Conservation (phyloP, 2,797 vertebrate genomes). For the Pelodytes ibericus region DNA sequence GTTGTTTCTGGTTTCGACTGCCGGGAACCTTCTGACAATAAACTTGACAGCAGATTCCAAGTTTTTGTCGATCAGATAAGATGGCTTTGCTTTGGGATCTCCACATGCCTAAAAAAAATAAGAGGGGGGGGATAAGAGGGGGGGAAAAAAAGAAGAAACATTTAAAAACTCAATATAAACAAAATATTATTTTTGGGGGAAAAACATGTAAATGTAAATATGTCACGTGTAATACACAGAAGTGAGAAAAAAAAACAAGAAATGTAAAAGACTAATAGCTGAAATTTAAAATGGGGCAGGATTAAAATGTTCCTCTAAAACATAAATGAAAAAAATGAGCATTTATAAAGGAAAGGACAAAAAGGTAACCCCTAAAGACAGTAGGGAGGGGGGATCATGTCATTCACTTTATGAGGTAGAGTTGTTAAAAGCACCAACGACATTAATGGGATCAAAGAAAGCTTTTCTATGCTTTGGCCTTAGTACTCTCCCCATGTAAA, state of each 20-base stretch:
- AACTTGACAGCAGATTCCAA: slow-evolving; percentile 98
- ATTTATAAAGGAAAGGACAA: no score
- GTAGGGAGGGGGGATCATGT: no score
- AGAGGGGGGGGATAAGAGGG: background rate
- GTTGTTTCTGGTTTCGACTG: slow-evolving; percentile 96
- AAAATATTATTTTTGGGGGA: background rate
- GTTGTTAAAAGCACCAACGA: no score
- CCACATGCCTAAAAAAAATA: slow-evolving; percentile 89
- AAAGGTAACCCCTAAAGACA: no score
- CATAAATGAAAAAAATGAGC: no score
- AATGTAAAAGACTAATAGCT: slow-evolving; percentile 69
- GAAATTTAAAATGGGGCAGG: no score
- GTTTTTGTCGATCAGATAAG: slow-evolving; percentile 98
- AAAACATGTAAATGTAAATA: background rate
- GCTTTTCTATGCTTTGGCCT: no score
- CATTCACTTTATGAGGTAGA: no score
- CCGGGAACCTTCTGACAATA: slow-evolving; percentile 97
- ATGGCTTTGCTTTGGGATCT: slow-evolving; percentile 97
- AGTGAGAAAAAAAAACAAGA: slow-evolving; percentile 69
- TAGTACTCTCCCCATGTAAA: no score
- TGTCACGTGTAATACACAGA: background rate
- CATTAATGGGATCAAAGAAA: no score
- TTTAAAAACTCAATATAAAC: background rate
- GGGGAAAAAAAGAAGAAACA: background rate
- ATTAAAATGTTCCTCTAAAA: no score